Evolutionary conservation across 2,113 vertebrate species (phyloP).

Genomic region (Ibidorhyncha struthersii): DNA sequence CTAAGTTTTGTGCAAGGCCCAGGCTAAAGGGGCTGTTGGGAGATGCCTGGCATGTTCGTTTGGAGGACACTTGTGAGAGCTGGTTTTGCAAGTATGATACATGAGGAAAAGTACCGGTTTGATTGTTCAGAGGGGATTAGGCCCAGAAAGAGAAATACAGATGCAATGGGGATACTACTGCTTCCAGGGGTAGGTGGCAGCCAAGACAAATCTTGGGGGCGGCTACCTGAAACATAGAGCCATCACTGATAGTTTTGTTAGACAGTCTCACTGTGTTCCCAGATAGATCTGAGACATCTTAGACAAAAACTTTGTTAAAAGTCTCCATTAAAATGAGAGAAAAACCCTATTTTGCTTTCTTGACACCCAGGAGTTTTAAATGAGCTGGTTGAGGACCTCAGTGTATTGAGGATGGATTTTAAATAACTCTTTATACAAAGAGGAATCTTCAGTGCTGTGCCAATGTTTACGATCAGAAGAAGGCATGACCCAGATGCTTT

Average conservation of each 20-base stretch:
- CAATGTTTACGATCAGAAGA: slow-evolving; percentile 19
- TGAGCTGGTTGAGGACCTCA: not conserved
- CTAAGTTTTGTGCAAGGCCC: not conserved
- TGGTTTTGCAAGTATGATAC: not conserved
- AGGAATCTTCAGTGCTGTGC: not conserved
- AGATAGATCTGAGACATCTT: not conserved
- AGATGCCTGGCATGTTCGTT: rapidly evolving
- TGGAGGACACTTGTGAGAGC: not conserved
- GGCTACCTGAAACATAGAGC: not conserved
- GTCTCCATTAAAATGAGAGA: not conserved
- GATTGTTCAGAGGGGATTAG: not conserved
- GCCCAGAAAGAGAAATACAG: not conserved
- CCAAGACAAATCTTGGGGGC: not conserved
- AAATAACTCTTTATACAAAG: not conserved
- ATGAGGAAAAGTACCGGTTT: not conserved
- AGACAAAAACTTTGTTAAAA: not conserved
- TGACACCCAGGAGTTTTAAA: not conserved
- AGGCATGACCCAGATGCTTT: not conserved
- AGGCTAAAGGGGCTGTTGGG: not conserved
- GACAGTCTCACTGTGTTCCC: not conserved
- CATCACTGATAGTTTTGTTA: not conserved
- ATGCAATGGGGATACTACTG: not conserved
- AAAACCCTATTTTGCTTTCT: not conserved
- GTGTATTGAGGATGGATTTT: not conserved
- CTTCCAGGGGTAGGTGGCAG: not conserved